Evolutionary conservation across 2,113 vertebrate genomes (phyloP).

Genomic region (Aix galericulata): DNA sequence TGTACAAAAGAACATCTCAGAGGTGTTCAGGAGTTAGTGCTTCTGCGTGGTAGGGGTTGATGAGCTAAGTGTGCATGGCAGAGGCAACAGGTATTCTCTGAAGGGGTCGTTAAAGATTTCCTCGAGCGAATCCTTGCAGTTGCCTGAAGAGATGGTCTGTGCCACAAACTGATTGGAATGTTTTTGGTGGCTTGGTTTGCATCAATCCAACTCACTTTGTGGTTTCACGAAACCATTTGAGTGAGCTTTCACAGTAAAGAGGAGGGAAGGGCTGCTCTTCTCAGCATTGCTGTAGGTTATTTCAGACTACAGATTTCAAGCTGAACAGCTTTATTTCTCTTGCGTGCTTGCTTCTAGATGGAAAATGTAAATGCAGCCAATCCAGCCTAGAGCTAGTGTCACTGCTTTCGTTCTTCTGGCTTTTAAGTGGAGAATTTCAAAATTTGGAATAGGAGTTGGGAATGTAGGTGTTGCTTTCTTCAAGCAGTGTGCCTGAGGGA

Average conservation of each 20-base stretch:
- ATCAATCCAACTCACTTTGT: background rate
- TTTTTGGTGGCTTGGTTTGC: background rate
- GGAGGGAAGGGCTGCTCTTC: background rate
- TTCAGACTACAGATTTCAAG: background rate
- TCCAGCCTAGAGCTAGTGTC: background rate
- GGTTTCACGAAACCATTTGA: background rate
- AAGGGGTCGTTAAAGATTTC: accelerated
- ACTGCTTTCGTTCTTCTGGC: background rate
- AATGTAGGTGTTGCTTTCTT: background rate
- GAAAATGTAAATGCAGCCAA: background rate
- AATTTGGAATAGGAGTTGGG: background rate
- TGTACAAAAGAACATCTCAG: background rate
- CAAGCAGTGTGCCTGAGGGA: accelerated
- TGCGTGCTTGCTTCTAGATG: background rate
- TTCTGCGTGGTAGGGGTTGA: background rate
- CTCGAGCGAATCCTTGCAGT: background rate
- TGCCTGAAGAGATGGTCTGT: background rate
- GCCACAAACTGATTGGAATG: accelerated
- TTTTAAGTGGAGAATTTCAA: background rate
- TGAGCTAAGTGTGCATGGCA: accelerated
- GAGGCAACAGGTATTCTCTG: background rate
- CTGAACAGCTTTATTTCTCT: background rate
- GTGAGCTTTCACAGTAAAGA: accelerated
- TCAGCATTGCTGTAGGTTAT: background rate
- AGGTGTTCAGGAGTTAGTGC: background rate